Percentiles rank a stretch among this genome's conserved stretches.
These are phyloP conservation scores for Oscheius sp. DNA, from an alignment of 1,140 invertebrate genomes.

Conservation along the genomic window DNA sequence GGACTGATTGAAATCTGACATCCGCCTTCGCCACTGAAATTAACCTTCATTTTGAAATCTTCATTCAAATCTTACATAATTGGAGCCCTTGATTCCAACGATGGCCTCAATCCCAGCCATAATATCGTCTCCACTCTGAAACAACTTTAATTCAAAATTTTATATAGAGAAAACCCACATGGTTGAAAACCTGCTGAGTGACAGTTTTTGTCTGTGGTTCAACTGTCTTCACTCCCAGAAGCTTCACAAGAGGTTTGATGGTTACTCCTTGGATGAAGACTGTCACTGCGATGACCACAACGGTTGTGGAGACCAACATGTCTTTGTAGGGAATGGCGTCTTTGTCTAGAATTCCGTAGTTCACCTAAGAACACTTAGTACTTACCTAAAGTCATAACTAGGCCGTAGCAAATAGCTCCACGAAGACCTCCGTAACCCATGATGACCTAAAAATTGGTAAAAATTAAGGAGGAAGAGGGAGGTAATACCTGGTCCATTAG, in stretches of 20 bases:
- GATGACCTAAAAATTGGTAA: constrained; percentile 38
- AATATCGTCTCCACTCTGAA: constrained; percentile 36
- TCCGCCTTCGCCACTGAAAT: constrained; percentile 34
- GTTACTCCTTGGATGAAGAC: constrained; percentile 76
- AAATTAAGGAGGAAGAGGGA: background rate
- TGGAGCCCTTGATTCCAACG: constrained; percentile 43
- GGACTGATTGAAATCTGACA: constrained; percentile 31
- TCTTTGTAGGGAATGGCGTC: constrained; percentile 64
- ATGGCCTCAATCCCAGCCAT: constrained; percentile 52
- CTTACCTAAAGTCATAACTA: constrained; percentile 28
- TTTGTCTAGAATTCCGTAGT: constrained; percentile 68
- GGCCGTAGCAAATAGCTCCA: constrained; percentile 52
- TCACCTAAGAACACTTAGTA: background rate
- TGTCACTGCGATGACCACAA: constrained; percentile 96
- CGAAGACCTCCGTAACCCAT: constrained; percentile 56
- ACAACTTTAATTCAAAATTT: background rate
- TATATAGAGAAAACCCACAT: constrained; percentile 36
- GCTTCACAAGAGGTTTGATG: constrained; percentile 35
- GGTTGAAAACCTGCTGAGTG: constrained; percentile 50
- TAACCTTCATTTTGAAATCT: constrained; percentile 7
- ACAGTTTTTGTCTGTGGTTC: constrained; percentile 45
- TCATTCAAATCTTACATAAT: constrained; percentile 41
- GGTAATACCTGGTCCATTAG: constrained; percentile 47
- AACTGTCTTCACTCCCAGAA: constrained; percentile 46
- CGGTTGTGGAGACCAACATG: constrained; percentile 95